Base-by-base conservation (phyloP, 2,888 invertebrate genomes). In the Harpalus rufipes region DNA sequence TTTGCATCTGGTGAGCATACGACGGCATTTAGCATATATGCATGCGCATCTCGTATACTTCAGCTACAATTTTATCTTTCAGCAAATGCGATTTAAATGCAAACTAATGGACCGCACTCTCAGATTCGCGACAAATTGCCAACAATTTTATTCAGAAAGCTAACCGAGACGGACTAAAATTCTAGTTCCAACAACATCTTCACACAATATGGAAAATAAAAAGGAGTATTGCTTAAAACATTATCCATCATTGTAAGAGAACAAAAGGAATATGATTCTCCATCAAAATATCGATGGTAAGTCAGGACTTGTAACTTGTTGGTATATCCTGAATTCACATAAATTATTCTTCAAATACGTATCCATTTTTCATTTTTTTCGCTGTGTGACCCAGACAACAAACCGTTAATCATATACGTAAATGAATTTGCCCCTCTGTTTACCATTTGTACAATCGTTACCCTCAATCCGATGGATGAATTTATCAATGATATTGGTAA, bases 71-170 rank as follows among this genome's bases (percentile, higher is more conserved):
- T 74, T 74, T 74, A 58, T 58, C 78, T 56, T 32, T n/a, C 32
- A 78, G 56, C n/a, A 78, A 78, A 78, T 58, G 78, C 78, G 78
- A 78, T 78, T 78, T 58, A 25, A 78, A 78, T 78, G 78, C 78
- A 78, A 78, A 78, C 78, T 56, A 58, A 78, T 78, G 25, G 78
- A 74, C 58, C 58, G 25, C 78, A 21, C 44, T 25, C 14, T 10
- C 56, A 74, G 44, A 51, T 51, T 56, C 78, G 78, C 44, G 44
- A 74, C 72, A 74, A 74, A 74, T 74, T 41, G 72, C 18, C 21
- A n/a, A 18, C 41, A 68, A 65, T 68, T 74, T 74, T 41, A 74
- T 74, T 74, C 44, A 74, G 41, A 51, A 8, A 51, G 44, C 10
- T 1, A 51, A 51, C 44, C 5, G 32, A 32, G 32, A 32, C 5